Evolutionary conservation across 2,113 vertebrate genomes (phyloP).

Genomic region (Andinoacara biseriatus): DNA sequence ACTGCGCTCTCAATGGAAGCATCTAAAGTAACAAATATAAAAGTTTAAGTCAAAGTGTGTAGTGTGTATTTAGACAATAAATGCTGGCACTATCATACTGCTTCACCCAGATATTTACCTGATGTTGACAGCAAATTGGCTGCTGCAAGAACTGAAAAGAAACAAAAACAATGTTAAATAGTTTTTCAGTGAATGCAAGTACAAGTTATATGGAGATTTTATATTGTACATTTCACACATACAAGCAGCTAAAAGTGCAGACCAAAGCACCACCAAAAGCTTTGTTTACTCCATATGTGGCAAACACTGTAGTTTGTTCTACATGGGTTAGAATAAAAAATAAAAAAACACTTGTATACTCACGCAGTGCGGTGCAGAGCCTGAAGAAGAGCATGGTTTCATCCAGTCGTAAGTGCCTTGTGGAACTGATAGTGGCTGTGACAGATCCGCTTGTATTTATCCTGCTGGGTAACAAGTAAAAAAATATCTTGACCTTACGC

Average conservation of each 20-base stretch:
- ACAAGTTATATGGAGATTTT: no score
- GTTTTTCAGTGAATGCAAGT: neutral
- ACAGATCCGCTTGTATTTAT: constrained; percentile 1
- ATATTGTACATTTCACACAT: no score
- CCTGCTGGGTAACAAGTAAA: neutral
- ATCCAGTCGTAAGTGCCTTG: neutral
- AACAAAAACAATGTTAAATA: neutral
- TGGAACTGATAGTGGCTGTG: neutral
- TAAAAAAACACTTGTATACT: constrained; percentile 15
- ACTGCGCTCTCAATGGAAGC: neutral
- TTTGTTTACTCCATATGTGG: neutral
- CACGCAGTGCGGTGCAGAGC: constrained; percentile 26
- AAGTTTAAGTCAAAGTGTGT: neutral
- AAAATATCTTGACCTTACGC: neutral
- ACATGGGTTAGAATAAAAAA: neutral
- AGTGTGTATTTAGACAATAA: neutral
- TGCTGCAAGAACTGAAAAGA: constrained; percentile 46
- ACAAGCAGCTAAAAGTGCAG: no score
- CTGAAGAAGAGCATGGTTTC: constrained; percentile 31
- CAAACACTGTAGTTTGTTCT: neutral
- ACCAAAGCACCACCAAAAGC: no score
- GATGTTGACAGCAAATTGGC: constrained; percentile 18
- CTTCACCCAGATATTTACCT: constrained; percentile 27
- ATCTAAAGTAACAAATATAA: neutral
- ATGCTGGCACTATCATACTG: neutral